phyloP scores from a whole-genome alignment of 2,113 vertebrate genomes.

The pig (Sus scrofa) region T2T-Sscrofa CM000828.6:55196001-55196500 shows the following conservation, averaged over 20 bases:
- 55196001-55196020: not conserved
- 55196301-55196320: not conserved
- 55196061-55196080: constrained; percentile 33
- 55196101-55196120: constrained; percentile 47
- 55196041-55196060: constrained; percentile 45
- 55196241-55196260: constrained; percentile 6
- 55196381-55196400: constrained; percentile 3
- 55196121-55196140: not conserved
- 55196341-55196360: not conserved
- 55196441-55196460: not conserved
- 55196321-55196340: not conserved
- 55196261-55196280: not conserved
- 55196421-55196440: not conserved
- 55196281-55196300: not conserved
- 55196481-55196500: not conserved
- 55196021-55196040: constrained; percentile 20
- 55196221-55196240: not conserved
- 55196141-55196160: constrained; percentile 17
- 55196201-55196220: not conserved
- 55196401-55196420: not conserved
- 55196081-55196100: not conserved
- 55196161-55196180: not conserved
- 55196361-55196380: not conserved
- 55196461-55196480: not conserved
- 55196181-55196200: not conserved